phyloP scores from a whole-genome alignment of 2,797 vertebrate genomes.

The Oreochromis grahami region DNA sequence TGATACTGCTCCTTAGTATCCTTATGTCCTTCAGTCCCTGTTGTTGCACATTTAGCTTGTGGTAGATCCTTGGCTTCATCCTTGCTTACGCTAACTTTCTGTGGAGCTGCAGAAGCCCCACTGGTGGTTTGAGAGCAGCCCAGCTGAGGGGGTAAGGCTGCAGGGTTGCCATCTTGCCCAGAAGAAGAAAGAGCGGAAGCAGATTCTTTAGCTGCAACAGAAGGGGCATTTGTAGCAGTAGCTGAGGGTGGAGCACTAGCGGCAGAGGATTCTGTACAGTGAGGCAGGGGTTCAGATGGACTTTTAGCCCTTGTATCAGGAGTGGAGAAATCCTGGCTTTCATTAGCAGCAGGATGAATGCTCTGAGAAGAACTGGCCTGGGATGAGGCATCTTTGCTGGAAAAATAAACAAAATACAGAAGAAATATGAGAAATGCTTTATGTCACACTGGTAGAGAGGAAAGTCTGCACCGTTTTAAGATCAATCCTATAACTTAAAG shows the following conservation, averaged over 20 bases:
- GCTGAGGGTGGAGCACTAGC: slow-evolving; percentile 20
- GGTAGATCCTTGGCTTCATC: slow-evolving; percentile 25
- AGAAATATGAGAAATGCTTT: not conserved
- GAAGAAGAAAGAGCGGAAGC: not conserved
- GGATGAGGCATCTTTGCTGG: slow-evolving; percentile 49
- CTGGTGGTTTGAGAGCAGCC: slow-evolving; percentile 5
- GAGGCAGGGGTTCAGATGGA: slow-evolving; percentile 34
- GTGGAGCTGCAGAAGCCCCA: not conserved
- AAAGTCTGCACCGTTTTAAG: not conserved
- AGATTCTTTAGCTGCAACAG: slow-evolving; percentile 6
- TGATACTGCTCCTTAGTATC: slow-evolving; percentile 55
- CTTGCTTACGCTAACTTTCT: slow-evolving; percentile 8
- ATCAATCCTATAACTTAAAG: not conserved
- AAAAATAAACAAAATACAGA: slow-evolving; percentile 1
- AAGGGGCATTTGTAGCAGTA: slow-evolving; percentile 13
- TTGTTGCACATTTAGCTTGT: slow-evolving; percentile 34
- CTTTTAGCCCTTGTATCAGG: slow-evolving; percentile 52
- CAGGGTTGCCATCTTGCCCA: not conserved
- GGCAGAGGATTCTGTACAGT: slow-evolving; percentile 1
- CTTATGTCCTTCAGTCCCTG: slow-evolving; percentile 52
- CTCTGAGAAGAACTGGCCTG: slow-evolving; percentile 32
- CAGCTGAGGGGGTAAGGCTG: slow-evolving; percentile 24
- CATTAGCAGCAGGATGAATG: slow-evolving; percentile 17
- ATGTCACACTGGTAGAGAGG: not conserved
- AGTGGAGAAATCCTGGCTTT: slow-evolving; percentile 32